Evolutionary conservation across 2,797 vertebrate genomes (phyloP), one percentile per base, ranked within the genome.

Genomic region (Huso huso): DNA sequence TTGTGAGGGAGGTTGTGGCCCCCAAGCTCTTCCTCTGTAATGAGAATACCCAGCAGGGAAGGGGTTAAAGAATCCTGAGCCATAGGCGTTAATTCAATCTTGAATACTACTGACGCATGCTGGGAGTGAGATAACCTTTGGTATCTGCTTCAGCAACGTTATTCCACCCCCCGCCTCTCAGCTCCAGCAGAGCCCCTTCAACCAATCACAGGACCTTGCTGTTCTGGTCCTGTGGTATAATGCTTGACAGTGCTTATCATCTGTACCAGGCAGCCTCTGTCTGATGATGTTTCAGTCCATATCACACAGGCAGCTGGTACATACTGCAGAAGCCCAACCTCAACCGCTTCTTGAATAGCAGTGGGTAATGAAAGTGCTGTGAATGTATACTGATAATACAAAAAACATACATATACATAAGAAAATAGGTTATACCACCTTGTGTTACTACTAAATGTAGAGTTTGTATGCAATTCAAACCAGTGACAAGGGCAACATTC

Each of bases 41-140:
- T 13, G 9, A 51, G 63, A 52, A 49, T 64, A 8, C 63, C 63
- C 63, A 61, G 57, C n/a, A 66, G 65, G 51, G 64, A 53, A 63
- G 51, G 52, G 53, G 61, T 53, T n/a, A 67, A 48, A 57, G 53
- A 8, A 63, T 57, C 6, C 48, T 13, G 50, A 61, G 66, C 62
- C 69, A 64, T 8, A 57, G 62, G 61, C 49, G 60, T 63, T 71
- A 64, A 71, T 71, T 71, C 64, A 71, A 64, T 68, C 66, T 64
- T 37, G 65, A 68, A 63, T 65, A 71, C 67, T 67, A 67, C 67
- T 61, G 60, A 60, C 57, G 5, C 69, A 57, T 18, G 11, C 23
- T 6, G 51, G 53, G 61, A 61, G 53, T 4, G 57, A 67, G 66
- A 71, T 71, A 68, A 71, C 69, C 66, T 64, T 23, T 57, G 62